Base-by-base conservation (phyloP, 2,888 invertebrate species). In the Neelides folsomi region DNA sequence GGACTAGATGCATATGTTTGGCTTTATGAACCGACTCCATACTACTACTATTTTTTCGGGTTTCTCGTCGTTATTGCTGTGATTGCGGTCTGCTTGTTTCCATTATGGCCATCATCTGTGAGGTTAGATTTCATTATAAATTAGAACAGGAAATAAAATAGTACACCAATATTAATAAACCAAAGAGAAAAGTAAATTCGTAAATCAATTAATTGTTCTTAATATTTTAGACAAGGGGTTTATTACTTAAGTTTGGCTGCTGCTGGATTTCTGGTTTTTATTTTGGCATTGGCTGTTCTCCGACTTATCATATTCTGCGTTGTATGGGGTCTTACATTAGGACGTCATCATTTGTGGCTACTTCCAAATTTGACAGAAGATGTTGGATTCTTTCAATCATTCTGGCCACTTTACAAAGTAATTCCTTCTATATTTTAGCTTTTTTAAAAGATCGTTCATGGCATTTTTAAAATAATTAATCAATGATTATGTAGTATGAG, bases 291-390 rank as follows among this genome's bases (percentile, higher is more conserved):
- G 68, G 89, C 90, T 13, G 80, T 94, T 19, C 76, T 95, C 18
- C 83, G 97, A 49, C 76, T 90, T 57, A 81, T 97, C 52, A 77
- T 98, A 47, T 99, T 97, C 75, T 88, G 88, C 64, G 68, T 84
- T 8, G 80, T 98, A 16, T 98, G 95, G 94, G 69, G 83, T 9
- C 66, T 85, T 13, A 88, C 93, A 0, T 75, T 88, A 54, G 88
- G 95, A 5, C 79, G 84, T 66, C 87, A 95, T 71, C 92, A 95
- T 69, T 77, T 99, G 60, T 98, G 98, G 97, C 78, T 99, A 59
- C 77, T 99, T 66, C 98, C 98, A n/a, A 99, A 99, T 74, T 76
- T 99, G 41, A 94, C 94, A 0, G 98, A 97, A 72, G 98, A 99
- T 69, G 97, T 97, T 27, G 95, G 98, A 49, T 93, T 99, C 77